Evolutionary conservation across 2,113 vertebrate species (phyloP), one percentile per base, ranked within the genome.

Genomic region (Porphyrio hochstetteri): DNA sequence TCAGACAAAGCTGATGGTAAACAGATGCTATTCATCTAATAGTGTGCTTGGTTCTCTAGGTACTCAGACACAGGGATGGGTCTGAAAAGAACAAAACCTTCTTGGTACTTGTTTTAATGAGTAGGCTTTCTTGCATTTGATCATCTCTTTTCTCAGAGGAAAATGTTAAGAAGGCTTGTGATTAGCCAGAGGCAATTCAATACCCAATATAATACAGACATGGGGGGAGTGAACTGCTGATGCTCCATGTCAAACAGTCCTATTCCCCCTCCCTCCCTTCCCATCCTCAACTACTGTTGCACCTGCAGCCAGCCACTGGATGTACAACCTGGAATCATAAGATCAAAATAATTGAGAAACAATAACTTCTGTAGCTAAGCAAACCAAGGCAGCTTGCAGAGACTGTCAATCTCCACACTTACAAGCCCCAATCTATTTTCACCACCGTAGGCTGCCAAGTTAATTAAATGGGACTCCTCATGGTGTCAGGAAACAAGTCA

Each of bases 111-210:
- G 40, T 63, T 96, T 96, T 95, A 96, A 94, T 96, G 92, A 96
- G 92, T 63, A 88, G 92, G 77, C 77, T 95, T 96, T 89, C 88
- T 92, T 92, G 95, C 81, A 96, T 96, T 96, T 96, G 93, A 96
- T 96, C 95, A 88, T 95, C 76, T 96, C 94, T 95, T 95, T 97
- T 95, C 96, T 93, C 93, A 89, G 93, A 91, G 92, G 96, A 93
- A 94, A 92, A 96, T 23, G 77, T 96, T 96, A 90, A 89, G 93
- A 48, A 82, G 74, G 81, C 70, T 94, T 92, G 81, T 16, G 78
- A 94, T 82, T 91, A 92, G 92, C 95, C 93, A 65, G 83, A 91
- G 96, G 92, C 93, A 65, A 92, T 92, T 93, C 88, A 76, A 76
- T 91, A 52, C 77, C 52, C 86, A 60, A 76, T 84, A 68, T 81